Base-by-base conservation (phyloP, 1,140 invertebrate genomes). In the Zaprionus inermis region DNA sequence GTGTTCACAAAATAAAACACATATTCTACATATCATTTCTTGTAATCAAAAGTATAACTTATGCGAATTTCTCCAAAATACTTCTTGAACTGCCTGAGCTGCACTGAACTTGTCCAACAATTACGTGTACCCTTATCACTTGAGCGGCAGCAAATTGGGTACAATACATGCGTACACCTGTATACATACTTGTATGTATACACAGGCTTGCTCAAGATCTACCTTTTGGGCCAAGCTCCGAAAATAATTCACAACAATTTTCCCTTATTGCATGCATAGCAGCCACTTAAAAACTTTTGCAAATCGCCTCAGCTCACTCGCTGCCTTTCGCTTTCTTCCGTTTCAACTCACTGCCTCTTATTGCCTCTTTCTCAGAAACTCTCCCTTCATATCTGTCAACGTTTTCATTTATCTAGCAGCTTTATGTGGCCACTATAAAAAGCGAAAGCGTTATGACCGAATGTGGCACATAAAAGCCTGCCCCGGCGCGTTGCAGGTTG, bases 401-500 rank as follows among this genome's bases (percentile, higher is more conserved):
- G 34, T 64, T 71, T 56, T 71, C 64, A 68, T 72, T 68, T 72
- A 72, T 72, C 70, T 72, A 72, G 64, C 64, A 52, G 46, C 68
- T 83, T 83, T 75, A 79, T 76, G 72, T 66, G 72, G 34, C 44
- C 76, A 79, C 81, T 77, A 83, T 79, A 80, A 84, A 84, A 79
- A 81, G 64, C 66, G 64, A 71, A 79, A 83, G 76, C 79, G 69
- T 73, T 73, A 59, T 24, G 63, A 22, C 61, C 38, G 64, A 72
- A 74, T 63, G 65, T 41, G 52, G 32, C 51, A 73, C 68, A 81
- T 72, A 67, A 82, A 82, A 67, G 57, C 41, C 41, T 74, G 72
- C 20, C 58, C 57, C 65, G 38, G 58, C 55, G 58, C 46, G 51
- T 57, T 73, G 65, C 71, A 73, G 67, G 58, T 70, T 61, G 65